Conservation (phyloP, 2,113 vertebrate genomes). For the Rhea pennata region DNA sequence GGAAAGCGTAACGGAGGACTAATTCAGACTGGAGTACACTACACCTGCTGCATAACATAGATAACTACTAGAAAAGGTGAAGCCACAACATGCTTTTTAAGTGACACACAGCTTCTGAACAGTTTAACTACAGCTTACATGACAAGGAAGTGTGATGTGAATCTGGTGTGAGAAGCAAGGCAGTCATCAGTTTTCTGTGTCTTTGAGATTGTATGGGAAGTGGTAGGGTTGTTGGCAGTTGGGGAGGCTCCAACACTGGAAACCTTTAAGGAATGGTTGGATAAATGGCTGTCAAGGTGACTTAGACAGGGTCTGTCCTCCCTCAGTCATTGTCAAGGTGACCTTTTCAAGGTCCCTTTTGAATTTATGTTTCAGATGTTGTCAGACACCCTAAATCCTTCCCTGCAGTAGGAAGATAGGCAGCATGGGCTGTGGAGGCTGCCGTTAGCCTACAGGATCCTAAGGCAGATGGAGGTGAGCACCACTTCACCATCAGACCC, state of each 20-base stretch:
- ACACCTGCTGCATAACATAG: constrained; percentile 41
- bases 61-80: not conserved
- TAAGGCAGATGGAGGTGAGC: not conserved
- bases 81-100: not conserved
- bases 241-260: not conserved
- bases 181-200: constrained; percentile 1
- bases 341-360: not conserved
- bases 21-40: not conserved
- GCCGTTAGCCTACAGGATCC: not conserved
- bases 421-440: not conserved
- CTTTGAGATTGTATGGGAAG: not conserved
- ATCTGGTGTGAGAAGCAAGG: constrained; percentile 33
- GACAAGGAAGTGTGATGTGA: not conserved
- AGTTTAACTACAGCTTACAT: constrained; percentile 32
- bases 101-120: not conserved
- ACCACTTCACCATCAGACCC: not conserved
- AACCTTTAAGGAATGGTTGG: not conserved
- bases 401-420: too few species aligned
- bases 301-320: not conserved
- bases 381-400: not conserved
- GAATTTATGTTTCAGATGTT: not conserved
- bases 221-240: not conserved
- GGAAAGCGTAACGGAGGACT: not conserved
- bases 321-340: not conserved
- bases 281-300: not conserved